Conservation (phyloP, 2,797 vertebrate species). For the Crenuchus spilurus region DNA sequence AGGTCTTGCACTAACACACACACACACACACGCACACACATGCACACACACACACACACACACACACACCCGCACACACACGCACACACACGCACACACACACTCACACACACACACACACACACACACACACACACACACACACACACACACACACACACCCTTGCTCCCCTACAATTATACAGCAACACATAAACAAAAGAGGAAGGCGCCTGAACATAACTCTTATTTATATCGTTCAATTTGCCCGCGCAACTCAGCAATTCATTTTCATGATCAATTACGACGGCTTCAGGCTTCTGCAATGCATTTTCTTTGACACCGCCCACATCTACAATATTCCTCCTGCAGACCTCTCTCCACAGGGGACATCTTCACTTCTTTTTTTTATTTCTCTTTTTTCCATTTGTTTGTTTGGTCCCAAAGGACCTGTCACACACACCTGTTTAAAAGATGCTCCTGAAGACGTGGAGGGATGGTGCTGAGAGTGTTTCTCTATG, state of each 20-base stretch:
- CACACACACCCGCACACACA: not conserved
- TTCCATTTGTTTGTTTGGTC: constrained; percentile 36
- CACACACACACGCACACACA: no score
- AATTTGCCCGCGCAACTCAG: constrained; percentile 72
- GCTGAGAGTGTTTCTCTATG: not conserved
- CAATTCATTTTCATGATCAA: constrained; percentile 82
- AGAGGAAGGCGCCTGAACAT: constrained; percentile 63
- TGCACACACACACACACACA: not conserved
- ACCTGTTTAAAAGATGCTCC: constrained; percentile 30
- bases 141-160: not conserved
- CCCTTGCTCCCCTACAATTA: constrained; percentile 40
- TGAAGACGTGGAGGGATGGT: not conserved
- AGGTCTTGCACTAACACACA: not conserved
- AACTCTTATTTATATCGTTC: constrained; percentile 81
- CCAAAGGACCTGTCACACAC: constrained; percentile 14
- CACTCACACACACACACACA: not conserved
- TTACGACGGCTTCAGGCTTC: constrained; percentile 75
- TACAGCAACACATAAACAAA: constrained; percentile 66
- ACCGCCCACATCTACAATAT: constrained; percentile 39
- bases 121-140: not conserved
- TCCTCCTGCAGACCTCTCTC: constrained; percentile 31
- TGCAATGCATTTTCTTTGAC: constrained; percentile 70
- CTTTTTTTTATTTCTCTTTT: constrained; percentile 45
- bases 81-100: no score
- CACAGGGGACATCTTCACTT: constrained; percentile 56